These are phyloP conservation scores for Chunga burmeisteri DNA, from an alignment of 2,113 vertebrate species.

Conservation along the genomic window DNA sequence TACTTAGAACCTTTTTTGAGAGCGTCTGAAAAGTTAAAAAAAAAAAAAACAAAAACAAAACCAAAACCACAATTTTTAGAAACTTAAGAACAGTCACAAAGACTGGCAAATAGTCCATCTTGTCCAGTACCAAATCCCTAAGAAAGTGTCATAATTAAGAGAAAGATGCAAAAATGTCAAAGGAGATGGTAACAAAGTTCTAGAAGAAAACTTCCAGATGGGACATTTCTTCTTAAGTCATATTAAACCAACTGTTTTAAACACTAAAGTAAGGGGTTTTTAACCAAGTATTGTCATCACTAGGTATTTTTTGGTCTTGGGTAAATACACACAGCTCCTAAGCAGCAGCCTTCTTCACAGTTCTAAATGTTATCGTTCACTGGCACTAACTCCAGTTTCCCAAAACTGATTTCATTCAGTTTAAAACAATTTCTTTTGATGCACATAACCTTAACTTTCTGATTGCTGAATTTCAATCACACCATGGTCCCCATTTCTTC, in stretches of 20 bases:
- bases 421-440: not conserved
- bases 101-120: not conserved
- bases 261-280: not conserved
- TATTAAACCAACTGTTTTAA: not conserved
- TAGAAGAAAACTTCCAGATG: not conserved
- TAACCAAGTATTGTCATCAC: not conserved
- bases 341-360: not conserved
- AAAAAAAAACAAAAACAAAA: no score
- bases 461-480: not conserved
- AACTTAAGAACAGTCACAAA: not conserved
- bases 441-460: not conserved
- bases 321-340: not conserved
- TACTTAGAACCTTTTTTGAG: not conserved
- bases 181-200: not conserved
- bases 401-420: not conserved
- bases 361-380: not conserved
- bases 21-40: not conserved
- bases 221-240: not conserved
- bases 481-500: not conserved
- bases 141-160: not conserved
- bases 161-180: not conserved
- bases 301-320: not conserved
- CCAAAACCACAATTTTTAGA: not conserved
- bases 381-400: not conserved
- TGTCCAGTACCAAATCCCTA: not conserved